A percentile compares a stretch with the other conserved stretches of the same genome.
These are phyloP conservation scores for Mycetomoellerius zeteki DNA, from an alignment of 1,140 invertebrate genomes.

Conservation along the genomic window DNA sequence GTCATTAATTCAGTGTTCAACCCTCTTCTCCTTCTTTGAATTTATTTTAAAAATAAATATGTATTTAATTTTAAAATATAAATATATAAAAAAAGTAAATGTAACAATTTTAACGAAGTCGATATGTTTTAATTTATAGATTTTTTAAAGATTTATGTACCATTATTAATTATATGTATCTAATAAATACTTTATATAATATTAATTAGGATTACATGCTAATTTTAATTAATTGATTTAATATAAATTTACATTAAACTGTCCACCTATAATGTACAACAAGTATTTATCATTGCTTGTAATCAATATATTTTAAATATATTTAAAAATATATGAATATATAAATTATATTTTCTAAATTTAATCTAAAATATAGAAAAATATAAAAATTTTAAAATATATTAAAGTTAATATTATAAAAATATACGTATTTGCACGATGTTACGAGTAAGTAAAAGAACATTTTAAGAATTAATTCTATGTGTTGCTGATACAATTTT, in stretches of 20 bases:
- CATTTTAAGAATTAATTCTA: not conserved
- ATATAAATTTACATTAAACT: slow-evolving; percentile 3
- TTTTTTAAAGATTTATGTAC: not conserved
- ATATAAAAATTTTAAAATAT: too few relatives aligned
- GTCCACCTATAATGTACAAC: not conserved
- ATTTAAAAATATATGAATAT: too few relatives aligned
- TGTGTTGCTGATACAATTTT: not conserved
- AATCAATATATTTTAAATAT: slow-evolving; percentile 5
- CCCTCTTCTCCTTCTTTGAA: not conserved
- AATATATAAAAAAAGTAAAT: not conserved
- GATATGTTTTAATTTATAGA: not conserved
- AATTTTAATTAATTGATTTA: slow-evolving; percentile 11
- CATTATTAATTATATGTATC: not conserved
- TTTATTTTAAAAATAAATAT: not conserved
- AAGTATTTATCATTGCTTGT: not conserved
- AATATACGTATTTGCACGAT: not conserved
- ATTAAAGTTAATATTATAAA: not conserved
- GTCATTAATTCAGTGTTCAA: not conserved
- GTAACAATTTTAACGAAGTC: not conserved
- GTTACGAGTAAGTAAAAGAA: not conserved
- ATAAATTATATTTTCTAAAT: too few relatives aligned
- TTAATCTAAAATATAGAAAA: too few relatives aligned
- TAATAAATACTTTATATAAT: not conserved
- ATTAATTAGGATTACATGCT: not conserved
- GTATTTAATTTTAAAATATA: not conserved